These are phyloP conservation scores for Colistium nudipinnis DNA, from an alignment of 2,113 vertebrate genomes.

Conservation along the genomic window DNA sequence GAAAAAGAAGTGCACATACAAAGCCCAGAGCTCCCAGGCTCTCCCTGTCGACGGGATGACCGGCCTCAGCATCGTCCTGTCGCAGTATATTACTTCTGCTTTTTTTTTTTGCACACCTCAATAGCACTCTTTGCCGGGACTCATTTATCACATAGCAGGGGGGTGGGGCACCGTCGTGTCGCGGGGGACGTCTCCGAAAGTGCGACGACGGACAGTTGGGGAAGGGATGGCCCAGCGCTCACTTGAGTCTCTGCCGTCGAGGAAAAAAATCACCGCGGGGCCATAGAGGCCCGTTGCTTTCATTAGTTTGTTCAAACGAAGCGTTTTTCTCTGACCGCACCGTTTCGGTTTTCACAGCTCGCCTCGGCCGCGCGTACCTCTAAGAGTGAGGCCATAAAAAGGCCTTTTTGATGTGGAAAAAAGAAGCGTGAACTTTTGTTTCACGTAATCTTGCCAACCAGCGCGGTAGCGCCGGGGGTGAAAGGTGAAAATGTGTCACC, in stretches of 20 bases:
- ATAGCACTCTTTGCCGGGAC: conserved; percentile 55
- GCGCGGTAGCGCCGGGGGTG: background rate
- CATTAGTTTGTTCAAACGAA: background rate
- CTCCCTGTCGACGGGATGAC: conserved; percentile 50
- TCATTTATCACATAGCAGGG: conserved; percentile 67
- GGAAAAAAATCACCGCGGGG: conserved; percentile 18
- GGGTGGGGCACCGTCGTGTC: conserved; percentile 52
- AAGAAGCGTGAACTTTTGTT: too few relatives aligned
- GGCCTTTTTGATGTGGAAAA: too few relatives aligned
- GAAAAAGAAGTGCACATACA: conserved; percentile 21
- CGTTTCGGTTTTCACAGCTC: background rate
- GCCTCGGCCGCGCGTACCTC: background rate
- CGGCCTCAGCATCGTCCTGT: conserved; percentile 62
- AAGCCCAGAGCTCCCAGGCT: conserved; percentile 43
- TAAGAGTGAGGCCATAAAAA: too few relatives aligned
- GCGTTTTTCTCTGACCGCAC: background rate
- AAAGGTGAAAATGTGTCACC: background rate
- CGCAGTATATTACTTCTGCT: conserved; percentile 59
- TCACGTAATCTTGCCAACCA: background rate
- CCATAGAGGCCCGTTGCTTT: background rate
- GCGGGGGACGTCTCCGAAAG: conserved; percentile 50
- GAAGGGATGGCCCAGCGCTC: conserved; percentile 31
- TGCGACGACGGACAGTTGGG: conserved; percentile 51
- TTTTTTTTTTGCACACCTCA: conserved; percentile 67
- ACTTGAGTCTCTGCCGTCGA: conserved; percentile 24